Evolutionary conservation across 2,888 invertebrate genomes (phyloP), one percentile per base, ranked within the genome.

Genomic region (Stictocephala bisonia): DNA sequence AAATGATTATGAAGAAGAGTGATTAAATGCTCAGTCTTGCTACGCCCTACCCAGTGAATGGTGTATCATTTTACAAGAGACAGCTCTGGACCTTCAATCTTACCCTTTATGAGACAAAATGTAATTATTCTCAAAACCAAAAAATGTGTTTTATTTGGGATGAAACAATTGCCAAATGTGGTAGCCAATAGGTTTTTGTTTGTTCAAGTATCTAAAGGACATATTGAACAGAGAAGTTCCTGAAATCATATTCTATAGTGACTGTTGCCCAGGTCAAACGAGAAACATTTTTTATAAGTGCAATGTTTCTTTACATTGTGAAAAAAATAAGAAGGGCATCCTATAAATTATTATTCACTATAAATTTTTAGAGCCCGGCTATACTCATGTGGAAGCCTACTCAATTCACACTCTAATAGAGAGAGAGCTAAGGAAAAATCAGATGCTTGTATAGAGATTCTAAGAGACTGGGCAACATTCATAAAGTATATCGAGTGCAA

Each of bases 81-180:
- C n/a, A n/a, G n/a, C n/a, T n/a, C n/a, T n/a, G n/a, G 72, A 56
- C 56, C 4, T 11, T 44, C 22, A 73, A 73, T 56, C 56, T 69
- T 11, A 73, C 73, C 20, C n/a, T n/a, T n/a, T n/a, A n/a, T n/a
- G n/a, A n/a, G n/a, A n/a, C n/a, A n/a, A n/a, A n/a, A n/a, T n/a
- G 41, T 22, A 26, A 69, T 18, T 31, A 67, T n/a, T 48, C 68
- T 15, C 68, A 56, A 22, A 51, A 48, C 31, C 68, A 27, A 24
- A 40, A n/a, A n/a, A n/a, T 22, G 68, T 56, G 29, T 68, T 68
- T 56, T 29, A n/a, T n/a, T n/a, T n/a, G n/a, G n/a, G n/a, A n/a
- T n/a, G n/a, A n/a, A n/a, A n/a, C n/a, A n/a, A n/a, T 73, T 13
- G 73, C 44, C 35, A 53, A 35, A n/a, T 48, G 73, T 66, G 69